Evolutionary conservation across 2,797 vertebrate genomes (phyloP).

Genomic region (Acanthornis magna): DNA sequence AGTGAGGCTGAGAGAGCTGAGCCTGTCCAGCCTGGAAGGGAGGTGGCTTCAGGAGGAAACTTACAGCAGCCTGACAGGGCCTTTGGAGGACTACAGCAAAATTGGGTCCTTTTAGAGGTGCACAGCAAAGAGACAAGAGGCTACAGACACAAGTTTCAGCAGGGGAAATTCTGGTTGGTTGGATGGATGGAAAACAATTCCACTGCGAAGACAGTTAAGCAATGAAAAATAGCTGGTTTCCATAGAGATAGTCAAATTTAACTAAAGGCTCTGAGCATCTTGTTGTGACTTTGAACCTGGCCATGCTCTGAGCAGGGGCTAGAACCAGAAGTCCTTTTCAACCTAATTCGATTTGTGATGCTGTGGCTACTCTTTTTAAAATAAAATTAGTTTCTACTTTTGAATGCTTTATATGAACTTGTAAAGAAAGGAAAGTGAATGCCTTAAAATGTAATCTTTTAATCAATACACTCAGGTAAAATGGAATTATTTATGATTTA

Average conservation of each 20-base stretch:
- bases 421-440: background rate
- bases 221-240: background rate
- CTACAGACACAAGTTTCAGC: background rate
- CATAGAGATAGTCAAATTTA: background rate
- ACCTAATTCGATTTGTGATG: background rate
- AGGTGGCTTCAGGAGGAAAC: background rate
- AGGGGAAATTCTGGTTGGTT: background rate
- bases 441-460: background rate
- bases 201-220: background rate
- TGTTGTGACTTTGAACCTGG: background rate
- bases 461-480: constrained; percentile 12
- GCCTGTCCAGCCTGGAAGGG: background rate
- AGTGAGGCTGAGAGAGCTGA: background rate
- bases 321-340: background rate
- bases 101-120: background rate
- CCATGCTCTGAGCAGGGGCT: background rate
- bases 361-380: background rate
- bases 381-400: background rate
- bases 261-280: background rate
- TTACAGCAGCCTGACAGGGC: background rate
- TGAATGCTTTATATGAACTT: background rate
- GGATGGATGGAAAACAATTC: background rate
- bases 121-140: background rate
- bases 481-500: background rate
- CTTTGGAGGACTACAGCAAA: background rate